Evolutionary conservation across 1,140 invertebrate species (phyloP).

Genomic region (Bombyx mandarina): DNA sequence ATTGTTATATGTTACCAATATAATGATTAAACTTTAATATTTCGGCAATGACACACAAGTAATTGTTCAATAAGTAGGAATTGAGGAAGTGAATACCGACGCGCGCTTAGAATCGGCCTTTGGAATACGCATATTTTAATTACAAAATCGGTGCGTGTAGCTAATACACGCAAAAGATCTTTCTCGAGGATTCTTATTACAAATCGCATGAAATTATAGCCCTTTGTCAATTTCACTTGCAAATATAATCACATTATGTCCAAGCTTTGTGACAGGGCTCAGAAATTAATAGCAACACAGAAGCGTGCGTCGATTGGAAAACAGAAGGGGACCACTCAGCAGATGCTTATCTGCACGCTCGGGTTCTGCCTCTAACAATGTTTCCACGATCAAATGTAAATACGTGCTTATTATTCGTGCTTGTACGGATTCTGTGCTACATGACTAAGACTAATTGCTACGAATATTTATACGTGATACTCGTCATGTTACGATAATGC

Average conservation of each 20-base stretch:
- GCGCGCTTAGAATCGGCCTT: too few species aligned
- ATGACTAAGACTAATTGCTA: too few species aligned
- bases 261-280: constrained; percentile 54
- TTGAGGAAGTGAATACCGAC: too few species aligned
- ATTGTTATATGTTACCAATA: too few species aligned
- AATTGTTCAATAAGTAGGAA: too few species aligned
- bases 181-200: constrained; percentile 13
- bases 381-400: constrained; percentile 16
- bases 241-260: constrained; percentile 66
- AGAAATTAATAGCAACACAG: constrained; percentile 64
- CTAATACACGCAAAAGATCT: constrained; percentile 12
- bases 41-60: too few species aligned
- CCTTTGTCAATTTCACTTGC: constrained; percentile 48
- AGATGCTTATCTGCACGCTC: constrained; percentile 65
- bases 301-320: constrained; percentile 49
- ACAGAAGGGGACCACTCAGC: constrained; percentile 64
- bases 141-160: not conserved
- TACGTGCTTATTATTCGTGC: constrained; percentile 12
- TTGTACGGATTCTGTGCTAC: too few species aligned
- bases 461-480: too few species aligned
- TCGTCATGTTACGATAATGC: too few species aligned
- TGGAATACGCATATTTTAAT: too few species aligned
- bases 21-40: too few species aligned
- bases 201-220: constrained; percentile 28
- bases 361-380: constrained; percentile 16